Evolutionary conservation across 2,888 invertebrate species (phyloP), one percentile per base, ranked within the genome.

Genomic region (Blastobasis lacticolella): DNA sequence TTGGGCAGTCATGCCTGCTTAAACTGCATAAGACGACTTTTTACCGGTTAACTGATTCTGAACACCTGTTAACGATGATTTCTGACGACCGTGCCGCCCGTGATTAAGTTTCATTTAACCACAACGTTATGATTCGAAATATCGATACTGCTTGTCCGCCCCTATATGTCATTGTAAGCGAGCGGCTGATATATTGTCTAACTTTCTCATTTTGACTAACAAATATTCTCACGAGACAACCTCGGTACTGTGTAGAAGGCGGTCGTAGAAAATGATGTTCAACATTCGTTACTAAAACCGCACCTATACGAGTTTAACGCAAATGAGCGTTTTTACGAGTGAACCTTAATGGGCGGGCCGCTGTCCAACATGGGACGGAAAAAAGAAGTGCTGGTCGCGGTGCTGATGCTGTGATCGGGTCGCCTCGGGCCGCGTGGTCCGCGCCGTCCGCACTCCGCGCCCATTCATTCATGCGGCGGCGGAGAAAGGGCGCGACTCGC

Each of bases 141-240:
- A 23, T 23, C 23, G 42, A 42, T 42, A 7, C 42, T 7, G 9
- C 42, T n/a, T 42, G 9, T 10, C 44, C 10, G 44, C 23, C 44
- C n/a, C 10, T 10, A 10, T 44, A 10, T 10, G 45, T 45, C 10
- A 46, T 10, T 46, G 37, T 6, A 38, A 46, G 38, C 46, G 10
- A 46, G 46, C 38, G 37, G 37, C 8, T 45, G 59, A 61, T 59
- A 58, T 59, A 57, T 60, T 64, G 58, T 65, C 64, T 62, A 69
- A 74, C 72, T 76, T 73, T 76, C 72, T 67, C 66, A 64, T 63
- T 62, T 63, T 73, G 63, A 65, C 67, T 64, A 68, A 67, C 58
- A 60, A 64, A 69, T 69, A 70, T 86, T 86, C 85, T 82, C 85
- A 85, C 84, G 82, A 75, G 73, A 73, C 74, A 69, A 67, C 69